Base-by-base conservation (phyloP, 2,113 vertebrate species). In the Rostratula benghalensis region DNA sequence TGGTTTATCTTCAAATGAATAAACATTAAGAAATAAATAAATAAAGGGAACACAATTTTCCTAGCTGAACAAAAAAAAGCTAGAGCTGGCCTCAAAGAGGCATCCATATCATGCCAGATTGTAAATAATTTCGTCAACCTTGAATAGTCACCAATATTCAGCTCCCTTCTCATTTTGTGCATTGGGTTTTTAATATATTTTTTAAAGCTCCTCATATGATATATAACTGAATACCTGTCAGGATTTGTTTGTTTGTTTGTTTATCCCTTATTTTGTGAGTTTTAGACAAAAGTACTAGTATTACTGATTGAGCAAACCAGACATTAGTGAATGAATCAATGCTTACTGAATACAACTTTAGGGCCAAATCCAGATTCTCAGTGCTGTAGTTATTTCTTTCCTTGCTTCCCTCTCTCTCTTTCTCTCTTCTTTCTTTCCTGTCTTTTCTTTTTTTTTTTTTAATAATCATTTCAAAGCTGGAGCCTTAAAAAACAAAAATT, bases 91-190 rank as follows among this genome's bases (percentile, higher is more conserved):
- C 86, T 78, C 12, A 71, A 86, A 87, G 84, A 92, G 67, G 53
- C 80, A 94, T 93, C 43, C 17, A 24, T 59, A 75, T 33, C 83
- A 68, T 73, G 69, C 60, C 64, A 84, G 28, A 10, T 93, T 87
- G 85, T 28, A 63, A 93, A 89, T 88, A 94, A 97, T 95, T 95
- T 82, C 19, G 77, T 82, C 97, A 95, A 97, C 92, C 79, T 74
- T 57, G 30, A 97, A 80, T n/a, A 63, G 25, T 73, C 85, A 87
- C 46, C 69, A 75, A 57, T 43, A 68, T 77, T 97, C 60, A 95
- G 39, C 54, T 97, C 74, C 50, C 73, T 95, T 94, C 73, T 76
- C 84, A 85, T 56, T 50, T 21, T 71, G 31, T 85, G 46, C 12
- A 83, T 9, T 27, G 27, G 53, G 33, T 59, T 74, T 41, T n/a